Percentiles rank a stretch among this genome's conserved stretches.
Conservation (phyloP, 2,888 invertebrate species). For the Cerastoderma edule region DNA sequence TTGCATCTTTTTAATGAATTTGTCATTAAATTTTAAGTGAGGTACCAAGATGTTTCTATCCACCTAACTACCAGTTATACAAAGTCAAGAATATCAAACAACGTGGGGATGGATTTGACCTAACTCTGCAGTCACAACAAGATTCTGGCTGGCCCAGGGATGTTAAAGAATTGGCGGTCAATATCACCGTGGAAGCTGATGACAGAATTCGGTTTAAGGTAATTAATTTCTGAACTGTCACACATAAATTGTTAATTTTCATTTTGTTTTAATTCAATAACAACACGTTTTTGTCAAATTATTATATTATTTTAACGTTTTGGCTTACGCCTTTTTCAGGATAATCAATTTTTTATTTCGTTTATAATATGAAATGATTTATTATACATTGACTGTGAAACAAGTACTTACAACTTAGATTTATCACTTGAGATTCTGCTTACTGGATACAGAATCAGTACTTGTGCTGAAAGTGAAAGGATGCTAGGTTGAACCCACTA, state of each 20-base stretch:
- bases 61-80: conserved; percentile 64
- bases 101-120: conserved; percentile 50
- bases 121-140: conserved; percentile 50
- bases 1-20: background rate
- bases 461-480: too few species aligned
- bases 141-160: conserved; percentile 67
- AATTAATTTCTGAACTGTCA: background rate
- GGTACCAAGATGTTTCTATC: conserved; percentile 71
- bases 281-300: background rate
- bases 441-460: too few species aligned
- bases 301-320: background rate
- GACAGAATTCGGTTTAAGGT: conserved; percentile 72
- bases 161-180: conserved; percentile 58
- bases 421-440: too few species aligned
- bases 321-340: background rate
- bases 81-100: conserved; percentile 42
- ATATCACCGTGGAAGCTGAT: conserved; percentile 64
- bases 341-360: too few species aligned
- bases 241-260: background rate
- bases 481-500: too few species aligned
- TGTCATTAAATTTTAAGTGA: conserved; percentile 23
- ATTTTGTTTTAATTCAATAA: background rate
- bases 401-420: too few species aligned
- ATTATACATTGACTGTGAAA: conserved; percentile 8
- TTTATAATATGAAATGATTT: too few species aligned